These are phyloP conservation scores for Sorex araneus DNA, from an alignment of 2,113 vertebrate species.

Conservation along the genomic window DNA sequence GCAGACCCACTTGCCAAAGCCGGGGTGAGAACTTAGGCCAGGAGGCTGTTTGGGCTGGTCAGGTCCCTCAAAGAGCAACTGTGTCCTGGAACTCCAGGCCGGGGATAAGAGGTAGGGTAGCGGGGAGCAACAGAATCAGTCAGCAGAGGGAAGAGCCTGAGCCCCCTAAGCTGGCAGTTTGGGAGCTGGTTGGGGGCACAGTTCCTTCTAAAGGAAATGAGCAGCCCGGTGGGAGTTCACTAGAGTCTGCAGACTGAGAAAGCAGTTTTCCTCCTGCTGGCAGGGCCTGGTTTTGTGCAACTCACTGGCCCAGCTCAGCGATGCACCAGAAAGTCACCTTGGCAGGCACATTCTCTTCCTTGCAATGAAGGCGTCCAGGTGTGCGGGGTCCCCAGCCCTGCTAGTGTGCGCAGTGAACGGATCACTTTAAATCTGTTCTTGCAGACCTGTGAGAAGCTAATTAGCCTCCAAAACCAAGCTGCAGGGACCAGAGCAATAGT, in stretches of 20 bases:
- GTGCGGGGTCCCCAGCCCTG: too few relatives aligned
- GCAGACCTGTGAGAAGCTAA: too few relatives aligned
- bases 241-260: background rate
- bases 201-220: too few relatives aligned
- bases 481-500: too few relatives aligned
- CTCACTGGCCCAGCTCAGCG: background rate
- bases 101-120: background rate
- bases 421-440: too few relatives aligned
- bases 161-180: background rate
- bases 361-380: background rate
- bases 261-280: background rate
- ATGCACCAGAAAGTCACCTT: background rate
- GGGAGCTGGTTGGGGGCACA: too few relatives aligned
- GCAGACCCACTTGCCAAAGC: background rate
- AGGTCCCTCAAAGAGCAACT: too few relatives aligned
- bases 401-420: too few relatives aligned
- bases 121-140: background rate
- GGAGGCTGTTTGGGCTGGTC: too few relatives aligned
- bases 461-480: too few relatives aligned
- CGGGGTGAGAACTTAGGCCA: background rate
- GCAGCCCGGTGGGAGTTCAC: background rate
- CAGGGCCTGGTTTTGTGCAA: too few relatives aligned
- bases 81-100: background rate
- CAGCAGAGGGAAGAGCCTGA: background rate
- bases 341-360: background rate